Percentiles rank a stretch among this genome's conserved stretches.
Evolutionary conservation across 2,797 vertebrate genomes (phyloP).

Genomic region (Pelochelys cantorii): DNA sequence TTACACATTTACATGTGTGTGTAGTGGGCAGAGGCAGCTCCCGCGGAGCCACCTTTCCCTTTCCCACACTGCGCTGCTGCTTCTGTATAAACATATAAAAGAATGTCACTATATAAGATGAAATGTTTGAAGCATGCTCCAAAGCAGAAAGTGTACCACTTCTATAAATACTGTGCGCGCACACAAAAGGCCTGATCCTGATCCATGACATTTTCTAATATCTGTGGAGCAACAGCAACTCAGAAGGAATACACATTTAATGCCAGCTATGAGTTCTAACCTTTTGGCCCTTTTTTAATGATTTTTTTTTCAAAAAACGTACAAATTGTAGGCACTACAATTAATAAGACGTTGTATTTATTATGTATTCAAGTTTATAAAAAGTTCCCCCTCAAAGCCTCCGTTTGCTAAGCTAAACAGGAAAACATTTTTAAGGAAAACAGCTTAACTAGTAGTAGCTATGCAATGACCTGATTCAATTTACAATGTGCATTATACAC

Average conservation of each 20-base stretch:
- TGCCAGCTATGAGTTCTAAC: not conserved
- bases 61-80: no score
- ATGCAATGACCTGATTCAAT: not conserved
- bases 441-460: not conserved
- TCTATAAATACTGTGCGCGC: not conserved
- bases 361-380: not conserved
- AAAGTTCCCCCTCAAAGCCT: not conserved
- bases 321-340: not conserved
- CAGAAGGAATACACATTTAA: not conserved
- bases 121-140: slow-evolving; percentile 1
- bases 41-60: no score
- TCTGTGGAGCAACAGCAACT: not conserved
- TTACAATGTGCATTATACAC: not conserved
- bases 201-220: not conserved
- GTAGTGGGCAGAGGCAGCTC: no score
- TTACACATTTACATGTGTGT: no score
- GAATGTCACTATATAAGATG: not conserved
- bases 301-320: not conserved
- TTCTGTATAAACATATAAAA: not conserved
- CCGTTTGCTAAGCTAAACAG: not conserved
- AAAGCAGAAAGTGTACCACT: slow-evolving; percentile 25
- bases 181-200: not conserved
- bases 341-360: not conserved
- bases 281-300: not conserved
- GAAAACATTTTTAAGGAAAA: not conserved